Conservation (phyloP, 2,797 vertebrate genomes). For the Alcedo quadribrachys region DNA sequence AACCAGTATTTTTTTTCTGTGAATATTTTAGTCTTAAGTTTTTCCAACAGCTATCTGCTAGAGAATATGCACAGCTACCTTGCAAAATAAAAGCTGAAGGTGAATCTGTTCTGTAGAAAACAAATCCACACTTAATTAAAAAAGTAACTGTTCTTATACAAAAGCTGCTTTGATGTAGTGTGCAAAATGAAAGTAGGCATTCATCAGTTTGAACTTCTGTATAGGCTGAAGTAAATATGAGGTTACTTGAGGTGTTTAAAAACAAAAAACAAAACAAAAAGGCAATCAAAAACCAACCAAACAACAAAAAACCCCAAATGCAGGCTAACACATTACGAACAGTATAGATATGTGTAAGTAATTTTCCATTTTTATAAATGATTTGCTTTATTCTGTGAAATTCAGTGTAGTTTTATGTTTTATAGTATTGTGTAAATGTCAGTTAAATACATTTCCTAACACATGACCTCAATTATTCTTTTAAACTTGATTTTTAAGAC, state of each 20-base stretch:
- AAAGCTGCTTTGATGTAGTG: neutral
- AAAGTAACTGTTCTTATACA: neutral
- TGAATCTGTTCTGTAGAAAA: neutral
- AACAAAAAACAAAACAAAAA: no score
- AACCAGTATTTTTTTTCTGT: neutral
- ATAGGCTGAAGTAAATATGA: neutral
- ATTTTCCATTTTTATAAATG: neutral
- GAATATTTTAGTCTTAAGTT: neutral
- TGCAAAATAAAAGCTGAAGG: neutral
- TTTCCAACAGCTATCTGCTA: neutral
- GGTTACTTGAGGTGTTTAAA: neutral
- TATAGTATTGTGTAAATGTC: neutral
- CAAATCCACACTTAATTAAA: neutral
- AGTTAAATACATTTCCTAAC: neutral
- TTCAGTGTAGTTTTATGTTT: neutral
- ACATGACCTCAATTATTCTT: neutral
- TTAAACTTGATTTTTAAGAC: neutral
- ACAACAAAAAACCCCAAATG: neutral
- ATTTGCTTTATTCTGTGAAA: neutral
- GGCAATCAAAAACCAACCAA: no score
- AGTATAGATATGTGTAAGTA: neutral
- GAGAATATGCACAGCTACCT: neutral
- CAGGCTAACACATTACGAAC: neutral
- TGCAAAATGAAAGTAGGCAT: neutral
- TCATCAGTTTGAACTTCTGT: neutral